A percentile compares a stretch with the other conserved stretches of the same genome.
Evolutionary conservation across 2,888 invertebrate genomes (phyloP).

Genomic region (Teinopalpus imperialis): DNA sequence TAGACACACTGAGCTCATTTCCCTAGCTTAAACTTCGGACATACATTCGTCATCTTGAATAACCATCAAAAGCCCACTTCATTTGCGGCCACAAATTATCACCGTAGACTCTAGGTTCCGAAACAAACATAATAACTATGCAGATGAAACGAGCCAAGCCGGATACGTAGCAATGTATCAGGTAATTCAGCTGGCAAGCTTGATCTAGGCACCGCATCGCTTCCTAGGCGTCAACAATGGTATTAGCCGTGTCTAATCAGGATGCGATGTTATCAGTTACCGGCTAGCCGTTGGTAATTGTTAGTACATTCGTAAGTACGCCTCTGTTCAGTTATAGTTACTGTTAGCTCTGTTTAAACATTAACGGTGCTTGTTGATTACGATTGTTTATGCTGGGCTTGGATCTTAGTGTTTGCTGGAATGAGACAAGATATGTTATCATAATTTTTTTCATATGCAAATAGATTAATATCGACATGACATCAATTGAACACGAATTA

Average conservation of each 20-base stretch:
- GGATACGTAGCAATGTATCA: background rate
- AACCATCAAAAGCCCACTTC: too few relatives aligned
- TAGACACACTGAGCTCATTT: too few relatives aligned
- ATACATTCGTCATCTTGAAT: too few relatives aligned
- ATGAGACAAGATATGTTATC: background rate
- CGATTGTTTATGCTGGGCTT: conserved; percentile 10
- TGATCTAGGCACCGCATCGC: conserved; percentile 4
- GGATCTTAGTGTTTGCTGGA: background rate
- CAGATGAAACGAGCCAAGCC: conserved; percentile 8
- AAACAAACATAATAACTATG: conserved; percentile 8
- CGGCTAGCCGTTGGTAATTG: conserved; percentile 13
- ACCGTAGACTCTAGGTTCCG: background rate
- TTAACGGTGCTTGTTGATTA: conserved; percentile 18
- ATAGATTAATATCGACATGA: too few relatives aligned
- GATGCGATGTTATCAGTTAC: conserved; percentile 28
- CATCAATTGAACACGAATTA: too few relatives aligned
- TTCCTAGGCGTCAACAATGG: conserved; percentile 20
- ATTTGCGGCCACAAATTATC: conserved; percentile 5
- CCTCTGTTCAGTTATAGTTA: background rate
- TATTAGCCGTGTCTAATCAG: conserved; percentile 29
- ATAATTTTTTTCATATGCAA: too few relatives aligned
- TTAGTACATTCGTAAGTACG: conserved; percentile 7
- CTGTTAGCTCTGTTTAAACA: conserved; percentile 14
- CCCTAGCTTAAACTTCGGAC: too few relatives aligned
- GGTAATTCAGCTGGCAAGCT: conserved; percentile 4